These are phyloP conservation scores for Pipistrellus pygmaeus DNA, from an alignment of 2,797 vertebrate genomes.

Conservation along the genomic window DNA sequence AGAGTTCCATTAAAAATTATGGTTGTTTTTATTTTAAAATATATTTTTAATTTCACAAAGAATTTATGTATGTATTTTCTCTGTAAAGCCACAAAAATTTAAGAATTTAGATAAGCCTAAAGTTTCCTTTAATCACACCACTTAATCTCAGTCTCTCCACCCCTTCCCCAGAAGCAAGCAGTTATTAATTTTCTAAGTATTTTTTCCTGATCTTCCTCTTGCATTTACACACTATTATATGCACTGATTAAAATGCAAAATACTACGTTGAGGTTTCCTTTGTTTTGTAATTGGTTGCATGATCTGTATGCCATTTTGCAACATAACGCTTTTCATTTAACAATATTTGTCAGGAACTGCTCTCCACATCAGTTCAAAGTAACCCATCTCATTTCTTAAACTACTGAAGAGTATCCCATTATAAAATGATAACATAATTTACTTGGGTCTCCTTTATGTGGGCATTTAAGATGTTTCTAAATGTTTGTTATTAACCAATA, in stretches of 20 bases:
- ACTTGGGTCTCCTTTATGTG: background rate
- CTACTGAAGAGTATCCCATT: background rate
- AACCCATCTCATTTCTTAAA: background rate
- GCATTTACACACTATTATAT: background rate
- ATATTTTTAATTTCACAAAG: slow-evolving; percentile 48
- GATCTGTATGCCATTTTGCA: background rate
- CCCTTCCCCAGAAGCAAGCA: background rate
- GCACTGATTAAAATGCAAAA: background rate
- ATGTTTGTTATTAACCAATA: background rate
- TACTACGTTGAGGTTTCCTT: background rate
- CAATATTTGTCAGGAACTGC: background rate
- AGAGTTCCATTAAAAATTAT: background rate
- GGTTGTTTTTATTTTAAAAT: slow-evolving; percentile 7
- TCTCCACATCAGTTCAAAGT: background rate
- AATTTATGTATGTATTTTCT: background rate
- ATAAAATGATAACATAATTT: background rate
- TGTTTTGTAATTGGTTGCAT: background rate
- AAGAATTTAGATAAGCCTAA: background rate
- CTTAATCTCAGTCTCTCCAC: background rate
- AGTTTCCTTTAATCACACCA: background rate
- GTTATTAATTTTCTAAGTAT: background rate
- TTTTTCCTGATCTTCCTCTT: background rate
- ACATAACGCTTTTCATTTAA: background rate
- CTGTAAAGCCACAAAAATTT: slow-evolving; percentile 19
- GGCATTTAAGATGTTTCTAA: background rate